Base-by-base conservation (phyloP, 2,888 invertebrate species). In the Amiota communis region DNA sequence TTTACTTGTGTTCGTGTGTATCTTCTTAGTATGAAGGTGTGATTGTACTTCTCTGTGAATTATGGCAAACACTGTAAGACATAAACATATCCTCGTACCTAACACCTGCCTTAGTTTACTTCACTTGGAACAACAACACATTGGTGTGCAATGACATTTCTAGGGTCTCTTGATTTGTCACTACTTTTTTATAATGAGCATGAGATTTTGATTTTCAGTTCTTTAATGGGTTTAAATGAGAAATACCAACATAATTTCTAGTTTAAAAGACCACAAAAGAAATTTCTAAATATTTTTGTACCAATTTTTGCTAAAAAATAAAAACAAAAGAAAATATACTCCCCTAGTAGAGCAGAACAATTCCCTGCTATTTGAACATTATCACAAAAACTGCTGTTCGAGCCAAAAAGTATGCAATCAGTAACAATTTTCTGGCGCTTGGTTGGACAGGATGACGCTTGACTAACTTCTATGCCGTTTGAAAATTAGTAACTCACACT, bases 41-140 rank as follows among this genome's bases (percentile, higher is more conserved):
- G 36, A 36, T 36, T 36, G 6, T 6, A 6, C 36, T 0, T 36
- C 36, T 36, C 36, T 36, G 75, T 77, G 77, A 78, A 74, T 78
- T 78, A 78, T 78, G 72, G 75, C 72, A 46, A 56, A 53, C 23
- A 68, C 67, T 23, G 4, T 65, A 15, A 65, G 65, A 48, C 67
- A 67, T 17, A 8, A 36, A 6, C 6, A 36, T 6, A 36, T 36
- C 36, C 36, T 36, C 36, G 36, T 6, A 0, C 36, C 36, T 36
- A 2, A 6, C 36, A 36, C 36, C 36, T 6, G 36, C 36, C 8
- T 36, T 36, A 36, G 36, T 6, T 36, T 36, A 36, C 6, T 2
- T 36, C 36, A 36, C 36, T 36, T 4, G 6, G 36, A 36, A 36
- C 36, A 36, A 36, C 36, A 36, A 36, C 6, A n/a, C n/a, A n/a